Base-by-base conservation (phyloP, 2,113 vertebrate genomes). In the Canis aureus region DNA sequence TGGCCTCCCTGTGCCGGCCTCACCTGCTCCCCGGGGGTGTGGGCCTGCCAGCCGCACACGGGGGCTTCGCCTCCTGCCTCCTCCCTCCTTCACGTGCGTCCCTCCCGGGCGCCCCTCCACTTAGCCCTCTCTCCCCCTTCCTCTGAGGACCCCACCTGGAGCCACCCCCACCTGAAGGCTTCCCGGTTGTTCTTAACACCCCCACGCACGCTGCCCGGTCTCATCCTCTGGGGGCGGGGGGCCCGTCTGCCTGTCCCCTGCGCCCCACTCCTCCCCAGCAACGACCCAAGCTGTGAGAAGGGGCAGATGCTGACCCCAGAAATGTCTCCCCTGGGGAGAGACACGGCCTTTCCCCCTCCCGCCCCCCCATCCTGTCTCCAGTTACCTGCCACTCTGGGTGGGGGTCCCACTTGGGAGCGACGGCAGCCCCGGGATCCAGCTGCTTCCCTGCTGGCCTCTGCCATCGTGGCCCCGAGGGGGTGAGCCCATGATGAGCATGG, bases 171-270 rank as follows among this genome's bases (percentile, higher is more conserved):
- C 78, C 67, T 3, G 7, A 76, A 51, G 57, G 55, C 71, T 62
- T 3, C 59, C 11, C 49, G 0, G 0, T 1, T 2, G 0, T 17
- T 29, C 79, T 49, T 2, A 1, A n/a, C 27, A 19, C 55, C 55
- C 5, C 5, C 29, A 11, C 66, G n/a, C 32, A 9, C 43, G 6
- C 64, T 32, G 49, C 76, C 87, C n/a, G 17, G 53, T 32, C 23
- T 4, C 12, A 0, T 51, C 69, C 51, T 25, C 66, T 0, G 0
- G 49, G 64, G 27, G 53, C 0, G 0, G 49, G 64, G 27, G 53
- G 38, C 25, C 78, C 8, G 0, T 51, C 27, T 23, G 20, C 43
- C 43, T 4, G 0, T 12, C n/a, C 29, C 49, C 22, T 29, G 4
- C 64, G 11, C 49, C 16, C 57, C 2, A 12, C 10, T 57, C 7